These are phyloP conservation scores for Hydropsyche betteni DNA, from an alignment of 2,888 invertebrate species.

Conservation along the genomic window DNA sequence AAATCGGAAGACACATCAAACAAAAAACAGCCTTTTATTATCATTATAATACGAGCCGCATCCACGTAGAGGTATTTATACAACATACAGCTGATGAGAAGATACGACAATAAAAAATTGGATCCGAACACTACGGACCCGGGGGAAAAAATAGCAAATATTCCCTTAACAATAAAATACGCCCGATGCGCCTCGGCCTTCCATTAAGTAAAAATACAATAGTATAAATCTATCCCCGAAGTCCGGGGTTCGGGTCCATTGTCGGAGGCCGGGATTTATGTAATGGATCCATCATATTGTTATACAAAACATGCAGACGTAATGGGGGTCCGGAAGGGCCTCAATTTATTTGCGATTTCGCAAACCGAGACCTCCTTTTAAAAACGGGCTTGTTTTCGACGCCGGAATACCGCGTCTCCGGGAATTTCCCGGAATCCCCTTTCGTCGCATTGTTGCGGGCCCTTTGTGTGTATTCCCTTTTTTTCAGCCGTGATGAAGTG, in stretches of 20 bases:
- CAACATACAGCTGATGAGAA: conserved; percentile 31
- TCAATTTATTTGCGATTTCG: conserved; percentile 32
- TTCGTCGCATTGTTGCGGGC: too few species aligned
- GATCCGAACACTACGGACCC: background rate
- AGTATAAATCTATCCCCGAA: conserved; percentile 40
- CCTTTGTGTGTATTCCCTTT: too few species aligned
- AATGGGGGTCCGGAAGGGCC: conserved; percentile 30
- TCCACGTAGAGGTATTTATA: too few species aligned
- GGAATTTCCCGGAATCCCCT: too few species aligned
- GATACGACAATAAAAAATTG: conserved; percentile 40
- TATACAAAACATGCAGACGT: conserved; percentile 42
- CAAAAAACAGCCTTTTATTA: conserved; percentile 12
- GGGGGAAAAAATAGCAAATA: conserved; percentile 33
- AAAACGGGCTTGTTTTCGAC: conserved; percentile 24
- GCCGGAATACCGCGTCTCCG: background rate
- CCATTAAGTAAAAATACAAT: conserved; percentile 41
- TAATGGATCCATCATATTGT: conserved; percentile 42
- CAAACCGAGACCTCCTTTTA: conserved; percentile 22
- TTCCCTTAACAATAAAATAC: conserved; percentile 39
- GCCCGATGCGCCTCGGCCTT: conserved; percentile 38
- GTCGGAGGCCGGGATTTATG: conserved; percentile 36
- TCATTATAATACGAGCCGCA: too few species aligned
- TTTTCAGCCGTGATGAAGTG: too few species aligned
- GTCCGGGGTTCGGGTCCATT: conserved; percentile 32
- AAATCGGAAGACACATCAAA: conserved; percentile 32